These are phyloP conservation scores for Gallinago stenura DNA, from an alignment of 2,797 vertebrate species.

Conservation along the genomic window DNA sequence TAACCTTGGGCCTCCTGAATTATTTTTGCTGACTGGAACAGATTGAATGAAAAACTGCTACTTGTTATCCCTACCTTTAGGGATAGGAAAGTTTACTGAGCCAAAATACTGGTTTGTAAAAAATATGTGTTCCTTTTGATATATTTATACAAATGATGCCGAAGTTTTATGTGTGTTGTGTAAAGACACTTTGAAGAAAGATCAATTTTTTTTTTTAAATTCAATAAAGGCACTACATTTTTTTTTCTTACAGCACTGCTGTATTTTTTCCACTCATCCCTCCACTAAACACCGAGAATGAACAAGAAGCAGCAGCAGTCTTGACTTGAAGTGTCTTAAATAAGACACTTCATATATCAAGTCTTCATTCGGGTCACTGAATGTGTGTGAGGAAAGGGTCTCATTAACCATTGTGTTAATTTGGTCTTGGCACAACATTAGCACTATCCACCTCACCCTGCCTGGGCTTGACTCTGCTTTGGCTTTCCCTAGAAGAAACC, in stretches of 20 bases:
- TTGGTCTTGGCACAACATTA: not conserved
- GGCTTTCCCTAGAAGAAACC: not conserved
- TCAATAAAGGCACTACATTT: slow-evolving; percentile 65
- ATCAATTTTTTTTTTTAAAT: not conserved
- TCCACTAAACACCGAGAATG: not conserved
- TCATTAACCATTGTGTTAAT: not conserved
- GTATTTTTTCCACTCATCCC: not conserved
- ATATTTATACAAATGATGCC: slow-evolving; percentile 9
- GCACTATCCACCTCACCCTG: not conserved
- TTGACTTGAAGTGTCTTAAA: not conserved
- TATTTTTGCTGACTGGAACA: not conserved
- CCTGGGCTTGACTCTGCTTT: not conserved
- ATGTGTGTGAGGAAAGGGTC: not conserved
- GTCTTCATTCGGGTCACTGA: not conserved
- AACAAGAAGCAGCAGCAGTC: not conserved
- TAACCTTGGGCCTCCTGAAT: not conserved
- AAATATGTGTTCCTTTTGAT: not conserved
- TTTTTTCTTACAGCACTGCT: not conserved
- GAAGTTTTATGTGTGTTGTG: not conserved
- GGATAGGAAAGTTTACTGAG: slow-evolving; percentile 34
- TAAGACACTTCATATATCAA: not conserved
- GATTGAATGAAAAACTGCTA: not conserved
- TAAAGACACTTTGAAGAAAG: not conserved
- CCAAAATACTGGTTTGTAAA: not conserved
- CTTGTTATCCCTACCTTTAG: not conserved